These are phyloP conservation scores for Narcine bancroftii DNA, from an alignment of 2,113 vertebrate genomes.

Conservation along the genomic window DNA sequence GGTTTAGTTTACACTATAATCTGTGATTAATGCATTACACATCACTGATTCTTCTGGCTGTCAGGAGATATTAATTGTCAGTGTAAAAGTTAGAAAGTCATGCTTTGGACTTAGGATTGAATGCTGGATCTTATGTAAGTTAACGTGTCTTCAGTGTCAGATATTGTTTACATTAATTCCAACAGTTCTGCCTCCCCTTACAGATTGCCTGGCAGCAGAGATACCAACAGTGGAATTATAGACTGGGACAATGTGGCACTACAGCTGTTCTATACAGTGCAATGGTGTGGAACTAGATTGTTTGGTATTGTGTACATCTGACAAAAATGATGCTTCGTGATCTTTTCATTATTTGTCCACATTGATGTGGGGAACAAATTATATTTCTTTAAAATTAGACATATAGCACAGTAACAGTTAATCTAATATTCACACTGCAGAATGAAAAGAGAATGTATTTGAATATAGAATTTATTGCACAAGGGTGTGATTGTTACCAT, in stretches of 20 bases:
- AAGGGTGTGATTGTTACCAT: background rate
- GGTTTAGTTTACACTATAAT: background rate
- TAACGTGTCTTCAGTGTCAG: constrained; percentile 4
- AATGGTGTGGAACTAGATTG: constrained; percentile 1
- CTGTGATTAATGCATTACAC: background rate
- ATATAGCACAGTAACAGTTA: too few species aligned
- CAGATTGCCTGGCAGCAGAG: constrained; percentile 17
- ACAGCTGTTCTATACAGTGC: background rate
- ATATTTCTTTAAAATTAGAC: too few species aligned
- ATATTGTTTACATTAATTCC: background rate
- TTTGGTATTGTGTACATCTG: constrained; percentile 3
- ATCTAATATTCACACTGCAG: background rate
- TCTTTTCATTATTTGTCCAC: background rate
- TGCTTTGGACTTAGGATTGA: constrained; percentile 4
- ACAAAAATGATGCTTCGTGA: background rate
- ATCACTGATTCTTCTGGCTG: background rate
- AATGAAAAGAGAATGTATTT: background rate
- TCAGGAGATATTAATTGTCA: background rate
- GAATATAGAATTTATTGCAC: background rate
- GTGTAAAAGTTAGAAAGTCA: background rate
- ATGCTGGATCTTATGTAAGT: background rate
- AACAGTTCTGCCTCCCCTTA: constrained; percentile 1
- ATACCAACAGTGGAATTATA: constrained; percentile 7
- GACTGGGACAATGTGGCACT: constrained; percentile 1
- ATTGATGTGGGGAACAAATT: background rate